Evolutionary conservation across 2,797 vertebrate genomes (phyloP), one percentile per base, ranked within the genome.

Genomic region (Pyrrhura leucotis): DNA sequence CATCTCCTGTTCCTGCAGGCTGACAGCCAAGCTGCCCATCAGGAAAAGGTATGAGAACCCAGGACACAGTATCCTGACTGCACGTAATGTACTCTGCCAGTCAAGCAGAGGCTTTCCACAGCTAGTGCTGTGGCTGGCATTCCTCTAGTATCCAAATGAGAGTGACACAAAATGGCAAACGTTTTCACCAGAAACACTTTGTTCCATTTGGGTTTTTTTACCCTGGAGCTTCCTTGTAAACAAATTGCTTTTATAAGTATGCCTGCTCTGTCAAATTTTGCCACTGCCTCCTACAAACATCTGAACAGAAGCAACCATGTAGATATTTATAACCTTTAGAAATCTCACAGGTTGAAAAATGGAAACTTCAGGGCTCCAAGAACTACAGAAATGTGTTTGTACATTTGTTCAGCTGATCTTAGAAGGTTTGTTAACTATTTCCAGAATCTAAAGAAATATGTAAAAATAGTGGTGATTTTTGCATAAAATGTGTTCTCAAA

Each of bases 51-150:
- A 25, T 33, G 51, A 79, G 51, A 67, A 78, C 48, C 56, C 88
- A 79, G 93, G 91, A 83, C 17, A 12, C 61, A 25, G 40, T 28
- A 89, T 83, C 65, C 81, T 77, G 68, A 29, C 51, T 22, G 78
- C 12, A 95, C 45, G 1, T 56, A 44, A 35, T 9, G 75, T 95
- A 37, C 88, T 81, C 35, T 85, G 72, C 51, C 53, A 28, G 51
- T 28, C 53, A 51, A 72, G 68, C 66, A 82, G 65, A 54, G 51
- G 54, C 68, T 80, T 74, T 85, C 83, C 1, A 0, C 12, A 48
- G 25, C 3, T 3, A 69, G 44, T 1, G 0, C n/a, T 0, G 1
- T 0, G 0, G 12, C 3, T 71, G 50, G 12, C 21, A 16, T 82
- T 82, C 33, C 72, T 66, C 44, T 37, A 33, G 23, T 7, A 12